Base-by-base conservation (phyloP, 2,797 vertebrate species). In the Scyliorhinus canicula region DNA sequence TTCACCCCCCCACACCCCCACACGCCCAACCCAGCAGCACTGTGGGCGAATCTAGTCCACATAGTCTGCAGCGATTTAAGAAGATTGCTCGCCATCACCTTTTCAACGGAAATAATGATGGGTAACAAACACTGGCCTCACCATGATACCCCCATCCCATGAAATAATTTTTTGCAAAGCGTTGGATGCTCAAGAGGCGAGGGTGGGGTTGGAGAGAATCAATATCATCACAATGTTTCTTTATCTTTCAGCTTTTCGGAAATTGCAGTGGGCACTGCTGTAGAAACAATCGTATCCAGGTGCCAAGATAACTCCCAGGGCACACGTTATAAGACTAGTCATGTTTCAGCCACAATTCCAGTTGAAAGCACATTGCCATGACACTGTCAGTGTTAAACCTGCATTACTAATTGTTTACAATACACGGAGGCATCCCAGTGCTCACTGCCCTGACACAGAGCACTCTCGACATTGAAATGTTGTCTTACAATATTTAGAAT, bases 331-430 rank as follows among this genome's bases (percentile, higher is more conserved):
- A 57, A 65, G n/a, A 40, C n/a, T 26, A 65, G n/a, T 91, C 21
- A 63, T 63, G n/a, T 65, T 24, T 65, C 55, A 90, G 16, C 19
- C n/a, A 65, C 7, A 11, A 91, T 44, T 65, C 60, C 88, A 44
- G n/a, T 44, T 40, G 9, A 9, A 91, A 60, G 57, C 88, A 91
- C 88, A 44, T 91, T 91, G 88, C 40, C 52, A 40, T 26, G 88
- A 91, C 88, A 65, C 60, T 63, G 60, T 65, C n/a, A 19, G 26
- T n/a, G n/a, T 91, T 91, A n/a, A 90, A 40, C 63, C 57, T 44
- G 55, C 57, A n/a, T 90, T 63, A 24, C 57, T 91, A 91, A 91
- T 91, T 91, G 88, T 91, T 91, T 90, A 60, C 57, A 40, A 60
- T 90, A 19, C 86, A 65, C 60, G 4, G 40, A 91, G 60, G 47